Base-by-base conservation (phyloP, 1,140 invertebrate species). In the Cydia pomonella region DNA sequence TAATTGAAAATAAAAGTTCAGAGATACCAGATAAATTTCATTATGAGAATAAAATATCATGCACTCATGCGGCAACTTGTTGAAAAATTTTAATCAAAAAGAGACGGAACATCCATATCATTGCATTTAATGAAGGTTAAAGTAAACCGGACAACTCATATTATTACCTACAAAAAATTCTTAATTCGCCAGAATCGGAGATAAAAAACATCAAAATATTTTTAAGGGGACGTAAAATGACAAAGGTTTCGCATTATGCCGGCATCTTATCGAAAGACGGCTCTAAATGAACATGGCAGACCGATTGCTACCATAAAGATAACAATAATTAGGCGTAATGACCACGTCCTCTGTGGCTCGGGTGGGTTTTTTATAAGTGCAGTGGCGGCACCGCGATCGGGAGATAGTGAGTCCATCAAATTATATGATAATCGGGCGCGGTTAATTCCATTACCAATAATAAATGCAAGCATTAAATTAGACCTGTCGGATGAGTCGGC, bases 381-480 rank as follows among this genome's bases (percentile, higher is more conserved):
- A 80, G 86, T 88, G 87, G 89, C 81, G 79, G 80, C 79, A 81
- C 81, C 75, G 77, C 78, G 89, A 92, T 91, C 80, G 73, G 75
- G 74, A 85, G 91, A 92, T 92, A 92, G 89, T 82, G 84, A 86
- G 88, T 92, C 91, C 91, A 91, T 92, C 91, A 92, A 89, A 92
- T 89, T 87, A 84, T 89, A 92, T 91, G 91, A 92, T 92, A 92
- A 92, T 91, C 89, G 89, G 89, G 76, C 84, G 81, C 85, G 82
- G 91, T 92, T 92, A 92, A 92, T 92, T 91, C 91, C 86, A 92
- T 89, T 90, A 90, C 87, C 87, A 90, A 91, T 92, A 91, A 91
- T 91, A 92, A 92, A 92, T 91, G 91, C 89, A 88, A 84, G 89
- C 85, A 92, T 92, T 92, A 92, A 92, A 87, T 91, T 91, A 90